Conservation (phyloP, 2,797 vertebrate species). For the Rhinatrema bivittatum region DNA sequence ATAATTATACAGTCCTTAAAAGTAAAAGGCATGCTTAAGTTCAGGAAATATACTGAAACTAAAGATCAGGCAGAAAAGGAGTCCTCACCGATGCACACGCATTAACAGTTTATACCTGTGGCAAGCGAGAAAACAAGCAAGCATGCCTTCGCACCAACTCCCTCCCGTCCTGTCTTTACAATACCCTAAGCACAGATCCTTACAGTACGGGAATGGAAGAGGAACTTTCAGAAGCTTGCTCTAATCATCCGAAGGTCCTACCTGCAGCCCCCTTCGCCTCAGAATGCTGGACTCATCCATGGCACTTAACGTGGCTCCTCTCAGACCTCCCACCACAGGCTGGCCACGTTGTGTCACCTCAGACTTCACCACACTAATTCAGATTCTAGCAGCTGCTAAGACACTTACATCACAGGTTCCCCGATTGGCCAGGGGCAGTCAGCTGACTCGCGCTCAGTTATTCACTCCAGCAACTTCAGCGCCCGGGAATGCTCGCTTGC, state of each 20-base stretch:
- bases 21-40: no score
- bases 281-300: constrained; percentile 93
- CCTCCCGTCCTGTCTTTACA: no score
- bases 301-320: constrained; percentile 32
- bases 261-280: constrained; percentile 87
- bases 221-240: constrained; percentile 30
- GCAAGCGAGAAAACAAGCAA: no score
- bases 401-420: constrained; percentile 86
- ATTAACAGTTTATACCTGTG: no score
- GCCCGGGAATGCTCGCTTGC: constrained; percentile 47
- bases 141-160: no score
- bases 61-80: no score
- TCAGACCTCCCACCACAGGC: constrained; percentile 58
- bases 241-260: constrained; percentile 51
- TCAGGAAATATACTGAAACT: no score
- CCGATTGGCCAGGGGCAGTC: constrained; percentile 81
- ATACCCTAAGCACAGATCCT: no score
- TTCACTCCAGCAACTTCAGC: constrained; percentile 80
- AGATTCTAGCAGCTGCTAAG: constrained; percentile 81
- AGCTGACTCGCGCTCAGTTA: constrained; percentile 77
- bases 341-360: constrained; percentile 68
- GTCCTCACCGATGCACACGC: no score
- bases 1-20: no score
- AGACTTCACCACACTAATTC: constrained; percentile 64
- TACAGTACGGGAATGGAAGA: constrained; percentile 21